Evolutionary conservation across 2,113 vertebrate genomes (phyloP).

Genomic region (Entelurus aequoreus): DNA sequence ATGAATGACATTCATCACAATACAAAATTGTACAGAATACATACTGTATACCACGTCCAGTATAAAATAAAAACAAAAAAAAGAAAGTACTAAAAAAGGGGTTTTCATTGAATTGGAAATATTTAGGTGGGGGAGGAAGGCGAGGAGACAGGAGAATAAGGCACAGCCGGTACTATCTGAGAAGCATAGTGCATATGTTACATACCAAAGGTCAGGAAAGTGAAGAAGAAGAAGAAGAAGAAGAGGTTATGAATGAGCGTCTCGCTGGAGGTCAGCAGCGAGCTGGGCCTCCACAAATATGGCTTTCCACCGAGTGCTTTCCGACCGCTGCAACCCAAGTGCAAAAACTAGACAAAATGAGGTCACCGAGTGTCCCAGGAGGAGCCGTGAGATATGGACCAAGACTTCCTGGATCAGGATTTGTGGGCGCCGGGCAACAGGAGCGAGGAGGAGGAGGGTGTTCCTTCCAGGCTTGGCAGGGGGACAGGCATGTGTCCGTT

Average conservation of each 20-base stretch:
- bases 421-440: slow-evolving; percentile 84
- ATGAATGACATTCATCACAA: slow-evolving; percentile 75
- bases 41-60: slow-evolving; percentile 69
- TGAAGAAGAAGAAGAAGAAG: slow-evolving; percentile 23
- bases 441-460: slow-evolving; percentile 85
- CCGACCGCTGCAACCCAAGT: slow-evolving; percentile 56
- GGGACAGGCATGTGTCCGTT: slow-evolving; percentile 89
- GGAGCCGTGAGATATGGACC: slow-evolving; percentile 17
- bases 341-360: slow-evolving; percentile 47
- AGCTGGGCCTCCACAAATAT: slow-evolving; percentile 2
- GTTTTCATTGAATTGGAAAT: slow-evolving; percentile 72
- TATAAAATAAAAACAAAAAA: slow-evolving; percentile 61
- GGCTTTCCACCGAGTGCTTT: slow-evolving; percentile 59
- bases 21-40: slow-evolving; percentile 79
- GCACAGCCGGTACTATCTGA: slow-evolving; percentile 91
- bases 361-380: slow-evolving; percentile 49
- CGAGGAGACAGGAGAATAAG: slow-evolving; percentile 74
- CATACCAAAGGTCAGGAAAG: slow-evolving; percentile 69
- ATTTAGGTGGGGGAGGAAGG: slow-evolving; percentile 16
- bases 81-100: slow-evolving; percentile 69
- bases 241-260: slow-evolving; percentile 5
- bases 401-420: slow-evolving; percentile 77
- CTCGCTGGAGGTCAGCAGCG: slow-evolving; percentile 25
- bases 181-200: slow-evolving; percentile 83
- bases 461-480: slow-evolving; percentile 85